phyloP scores from a whole-genome alignment of 1,140 invertebrate species.

The Latrodectus geometricus region DNA sequence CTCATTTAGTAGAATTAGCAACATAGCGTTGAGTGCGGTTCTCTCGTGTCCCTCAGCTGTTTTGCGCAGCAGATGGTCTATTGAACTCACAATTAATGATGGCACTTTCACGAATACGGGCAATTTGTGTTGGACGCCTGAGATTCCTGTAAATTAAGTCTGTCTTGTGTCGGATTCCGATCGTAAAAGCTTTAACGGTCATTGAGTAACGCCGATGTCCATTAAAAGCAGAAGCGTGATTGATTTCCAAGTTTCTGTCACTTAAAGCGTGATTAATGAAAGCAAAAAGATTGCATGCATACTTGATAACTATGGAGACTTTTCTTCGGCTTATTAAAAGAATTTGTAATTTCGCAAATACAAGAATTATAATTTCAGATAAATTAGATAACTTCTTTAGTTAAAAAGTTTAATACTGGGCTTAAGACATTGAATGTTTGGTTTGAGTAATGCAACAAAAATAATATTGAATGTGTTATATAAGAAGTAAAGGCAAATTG shows the following conservation, averaged over 20 bases:
- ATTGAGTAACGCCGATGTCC: slow-evolving; percentile 35
- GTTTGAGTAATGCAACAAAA: too few relatives aligned
- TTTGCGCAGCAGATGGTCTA: slow-evolving; percentile 52
- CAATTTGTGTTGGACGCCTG: slow-evolving; percentile 34
- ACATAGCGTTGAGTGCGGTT: neutral
- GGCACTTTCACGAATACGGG: slow-evolving; percentile 46
- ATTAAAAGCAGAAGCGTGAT: slow-evolving; percentile 40
- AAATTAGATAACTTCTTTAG: too few relatives aligned
- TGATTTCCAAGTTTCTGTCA: slow-evolving; percentile 48
- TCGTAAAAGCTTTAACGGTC: slow-evolving; percentile 51
- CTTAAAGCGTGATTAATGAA: slow-evolving; percentile 38
- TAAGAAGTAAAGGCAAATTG: too few relatives aligned
- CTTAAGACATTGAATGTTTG: too few relatives aligned
- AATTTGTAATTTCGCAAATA: too few relatives aligned
- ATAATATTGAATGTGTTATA: too few relatives aligned
- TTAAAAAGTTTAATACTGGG: too few relatives aligned
- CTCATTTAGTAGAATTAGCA: slow-evolving; percentile 39
- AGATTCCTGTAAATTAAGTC: slow-evolving; percentile 53
- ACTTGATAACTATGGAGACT: neutral
- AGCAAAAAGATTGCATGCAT: slow-evolving; percentile 1
- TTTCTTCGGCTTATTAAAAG: too few relatives aligned
- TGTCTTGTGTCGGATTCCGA: slow-evolving; percentile 26
- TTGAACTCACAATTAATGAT: slow-evolving; percentile 51
- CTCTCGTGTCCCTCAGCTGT: slow-evolving; percentile 16
- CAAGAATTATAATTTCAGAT: too few relatives aligned